phyloP scores from a whole-genome alignment of 2,113 vertebrate genomes.

The Planiliza haematocheilus region DNA sequence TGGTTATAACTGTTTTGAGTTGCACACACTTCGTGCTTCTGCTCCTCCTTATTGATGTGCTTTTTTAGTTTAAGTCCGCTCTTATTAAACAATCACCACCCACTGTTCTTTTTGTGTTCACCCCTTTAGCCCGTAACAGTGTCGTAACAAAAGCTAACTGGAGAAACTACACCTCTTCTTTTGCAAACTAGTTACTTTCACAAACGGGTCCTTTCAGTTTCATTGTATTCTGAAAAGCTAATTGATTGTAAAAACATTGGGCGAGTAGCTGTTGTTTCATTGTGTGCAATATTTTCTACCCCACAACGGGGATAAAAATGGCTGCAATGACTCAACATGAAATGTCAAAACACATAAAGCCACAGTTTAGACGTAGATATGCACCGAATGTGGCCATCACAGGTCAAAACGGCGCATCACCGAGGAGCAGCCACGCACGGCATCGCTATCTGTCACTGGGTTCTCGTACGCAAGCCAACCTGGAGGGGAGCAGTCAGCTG shows the following conservation, averaged over 20 bases:
- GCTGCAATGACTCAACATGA: background rate
- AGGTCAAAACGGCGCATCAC: slow-evolving; percentile 6
- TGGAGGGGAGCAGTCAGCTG: slow-evolving; percentile 51
- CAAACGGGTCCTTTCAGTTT: too few relatives aligned
- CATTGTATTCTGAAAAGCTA: too few relatives aligned
- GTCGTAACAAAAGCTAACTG: too few relatives aligned
- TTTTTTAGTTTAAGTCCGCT: too few relatives aligned
- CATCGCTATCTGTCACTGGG: slow-evolving; percentile 32
- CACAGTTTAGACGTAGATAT: background rate
- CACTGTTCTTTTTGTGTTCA: too few relatives aligned
- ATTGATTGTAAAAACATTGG: background rate
- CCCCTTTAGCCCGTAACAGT: too few relatives aligned
- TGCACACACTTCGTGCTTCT: too few relatives aligned
- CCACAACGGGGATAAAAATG: background rate
- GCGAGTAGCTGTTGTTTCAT: background rate
- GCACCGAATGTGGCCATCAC: background rate
- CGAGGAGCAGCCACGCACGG: slow-evolving; percentile 4
- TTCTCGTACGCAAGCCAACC: slow-evolving; percentile 45
- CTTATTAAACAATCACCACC: too few relatives aligned
- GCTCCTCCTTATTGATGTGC: too few relatives aligned
- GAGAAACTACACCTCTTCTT: too few relatives aligned
- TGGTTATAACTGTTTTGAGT: too few relatives aligned
- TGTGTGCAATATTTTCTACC: background rate
- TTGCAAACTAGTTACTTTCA: too few relatives aligned
- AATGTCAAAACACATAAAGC: slow-evolving; percentile 10